phyloP scores from a whole-genome alignment of 2,888 invertebrate species.

The Lepidonotus clava region DNA sequence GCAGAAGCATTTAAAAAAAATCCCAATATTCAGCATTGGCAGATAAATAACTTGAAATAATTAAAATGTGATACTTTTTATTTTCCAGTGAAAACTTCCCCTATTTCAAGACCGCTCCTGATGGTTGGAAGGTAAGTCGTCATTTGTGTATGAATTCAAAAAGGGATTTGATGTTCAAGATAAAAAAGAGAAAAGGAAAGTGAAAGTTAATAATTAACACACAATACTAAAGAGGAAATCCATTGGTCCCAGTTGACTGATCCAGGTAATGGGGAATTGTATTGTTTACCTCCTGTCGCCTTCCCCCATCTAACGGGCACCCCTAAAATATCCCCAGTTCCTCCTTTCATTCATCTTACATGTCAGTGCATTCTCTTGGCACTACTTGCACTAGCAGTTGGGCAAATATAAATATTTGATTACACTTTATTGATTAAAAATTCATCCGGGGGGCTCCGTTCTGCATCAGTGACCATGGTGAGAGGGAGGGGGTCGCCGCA shows the following conservation, averaged over 20 bases:
- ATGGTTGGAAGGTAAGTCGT: constrained; percentile 91
- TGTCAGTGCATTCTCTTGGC: too few species aligned
- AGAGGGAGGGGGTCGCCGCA: too few species aligned
- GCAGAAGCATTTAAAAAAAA: too few species aligned
- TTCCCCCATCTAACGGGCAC: too few species aligned
- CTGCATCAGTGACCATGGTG: background rate
- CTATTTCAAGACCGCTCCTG: constrained; percentile 98
- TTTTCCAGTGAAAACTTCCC: constrained; percentile 95
- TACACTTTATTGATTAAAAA: background rate
- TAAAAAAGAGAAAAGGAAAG: background rate
- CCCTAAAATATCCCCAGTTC: too few species aligned
- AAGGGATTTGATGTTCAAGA: too few species aligned
- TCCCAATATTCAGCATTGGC: too few species aligned
- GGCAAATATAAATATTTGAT: background rate
- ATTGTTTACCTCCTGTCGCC: too few species aligned
- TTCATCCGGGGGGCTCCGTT: background rate
- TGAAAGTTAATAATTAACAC: background rate
- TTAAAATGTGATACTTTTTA: background rate
- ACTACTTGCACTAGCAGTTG: background rate
- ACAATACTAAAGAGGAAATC: background rate
- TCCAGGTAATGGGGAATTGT: background rate
- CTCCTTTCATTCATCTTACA: too few species aligned
- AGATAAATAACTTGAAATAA: too few species aligned
- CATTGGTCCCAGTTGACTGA: background rate
- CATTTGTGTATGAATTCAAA: background rate